Conservation (phyloP, 1,140 invertebrate species). For the Bursaphelenchus mucronatus region DNA sequence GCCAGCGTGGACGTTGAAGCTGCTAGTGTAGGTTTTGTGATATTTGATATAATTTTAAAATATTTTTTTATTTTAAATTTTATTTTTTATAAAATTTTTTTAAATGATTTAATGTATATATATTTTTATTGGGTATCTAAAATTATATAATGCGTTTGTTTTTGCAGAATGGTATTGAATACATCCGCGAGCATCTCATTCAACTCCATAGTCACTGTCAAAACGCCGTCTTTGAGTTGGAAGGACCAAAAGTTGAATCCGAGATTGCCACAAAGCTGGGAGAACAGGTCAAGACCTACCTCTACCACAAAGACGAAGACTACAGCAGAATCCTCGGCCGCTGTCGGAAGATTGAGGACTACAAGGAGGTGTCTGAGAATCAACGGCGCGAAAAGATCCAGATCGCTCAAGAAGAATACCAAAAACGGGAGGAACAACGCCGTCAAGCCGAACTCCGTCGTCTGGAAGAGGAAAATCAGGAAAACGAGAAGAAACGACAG, state of each 20-base stretch:
- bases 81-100: too few relatives aligned
- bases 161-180: constrained; percentile 37
- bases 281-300: constrained; percentile 41
- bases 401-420: constrained; percentile 40
- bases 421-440: constrained; percentile 50
- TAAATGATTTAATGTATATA: too few relatives aligned
- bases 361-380: constrained; percentile 54
- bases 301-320: constrained; percentile 41
- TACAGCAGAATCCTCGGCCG: constrained; percentile 54
- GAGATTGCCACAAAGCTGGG: constrained; percentile 26
- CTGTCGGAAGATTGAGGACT: constrained; percentile 52
- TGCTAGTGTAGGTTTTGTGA: constrained; percentile 3
- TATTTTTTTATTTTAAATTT: too few relatives aligned
- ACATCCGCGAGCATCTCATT: constrained; percentile 47
- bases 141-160: constrained; percentile 15
- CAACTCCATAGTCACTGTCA: constrained; percentile 44
- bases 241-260: constrained; percentile 22
- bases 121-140: constrained; percentile 9
- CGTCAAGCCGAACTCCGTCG: constrained; percentile 54
- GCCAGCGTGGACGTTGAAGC: constrained; percentile 33
- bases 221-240: constrained; percentile 33
- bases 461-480: constrained; percentile 53
- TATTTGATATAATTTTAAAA: too few relatives aligned
- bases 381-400: constrained; percentile 46
- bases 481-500: constrained; percentile 48